phyloP scores from a whole-genome alignment of 2,113 vertebrate species.

The Lagopus leucura region DNA sequence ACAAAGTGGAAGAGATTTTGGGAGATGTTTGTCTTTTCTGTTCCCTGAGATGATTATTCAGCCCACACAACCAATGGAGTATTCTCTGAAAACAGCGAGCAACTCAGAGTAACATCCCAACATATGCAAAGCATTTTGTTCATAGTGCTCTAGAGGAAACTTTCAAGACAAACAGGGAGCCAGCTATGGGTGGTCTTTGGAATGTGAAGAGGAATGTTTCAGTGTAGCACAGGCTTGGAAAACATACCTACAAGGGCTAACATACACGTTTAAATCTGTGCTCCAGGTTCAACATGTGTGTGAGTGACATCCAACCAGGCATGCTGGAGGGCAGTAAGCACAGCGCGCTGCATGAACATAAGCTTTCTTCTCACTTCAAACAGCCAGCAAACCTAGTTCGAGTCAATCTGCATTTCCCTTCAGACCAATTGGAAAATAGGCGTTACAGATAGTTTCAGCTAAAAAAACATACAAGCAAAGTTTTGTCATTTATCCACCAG shows the following conservation, averaged over 20 bases:
- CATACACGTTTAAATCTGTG: background rate
- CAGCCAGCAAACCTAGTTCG: background rate
- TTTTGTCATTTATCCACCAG: background rate
- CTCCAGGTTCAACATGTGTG: background rate
- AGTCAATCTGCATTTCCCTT: background rate
- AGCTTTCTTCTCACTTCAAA: background rate
- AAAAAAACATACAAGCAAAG: background rate
- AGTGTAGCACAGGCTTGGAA: constrained; percentile 40
- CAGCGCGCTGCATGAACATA: background rate
- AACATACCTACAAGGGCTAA: constrained; percentile 47
- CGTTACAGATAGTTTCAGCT: background rate
- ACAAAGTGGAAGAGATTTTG: constrained; percentile 11
- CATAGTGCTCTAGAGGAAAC: constrained; percentile 38
- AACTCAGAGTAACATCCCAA: constrained; percentile 39
- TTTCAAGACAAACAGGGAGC: constrained; percentile 55
- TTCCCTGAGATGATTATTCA: constrained; percentile 23
- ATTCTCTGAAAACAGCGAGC: constrained; percentile 24
- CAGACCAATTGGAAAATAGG: background rate
- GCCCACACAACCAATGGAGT: constrained; percentile 2
- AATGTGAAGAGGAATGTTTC: constrained; percentile 54
- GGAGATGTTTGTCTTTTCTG: constrained; percentile 13
- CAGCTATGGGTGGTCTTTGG: constrained; percentile 68
- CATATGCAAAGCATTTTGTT: constrained; percentile 71
- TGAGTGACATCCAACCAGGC: background rate
- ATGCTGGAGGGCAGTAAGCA: background rate